Conservation (phyloP, 2,113 vertebrate genomes). For the Archilochus colubris region DNA sequence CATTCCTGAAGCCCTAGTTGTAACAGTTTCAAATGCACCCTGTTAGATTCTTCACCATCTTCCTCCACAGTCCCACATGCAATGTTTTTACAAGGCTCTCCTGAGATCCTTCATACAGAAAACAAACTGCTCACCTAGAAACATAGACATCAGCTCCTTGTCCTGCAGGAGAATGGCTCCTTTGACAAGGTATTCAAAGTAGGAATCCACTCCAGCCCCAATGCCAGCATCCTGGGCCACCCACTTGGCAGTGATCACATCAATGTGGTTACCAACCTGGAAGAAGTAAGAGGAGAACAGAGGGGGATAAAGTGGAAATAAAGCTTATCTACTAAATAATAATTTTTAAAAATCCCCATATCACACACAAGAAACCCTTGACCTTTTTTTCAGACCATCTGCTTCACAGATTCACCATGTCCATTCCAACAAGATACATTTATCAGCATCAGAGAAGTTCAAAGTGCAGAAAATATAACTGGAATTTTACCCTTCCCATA, state of each 20-base stretch:
- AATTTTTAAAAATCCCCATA: not conserved
- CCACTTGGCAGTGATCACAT: constrained; percentile 94
- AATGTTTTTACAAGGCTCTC: not conserved
- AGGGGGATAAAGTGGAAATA: not conserved
- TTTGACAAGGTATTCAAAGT: constrained; percentile 98
- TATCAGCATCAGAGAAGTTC: not conserved
- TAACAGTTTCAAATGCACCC: not conserved
- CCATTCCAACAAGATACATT: not conserved
- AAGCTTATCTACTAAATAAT: not conserved
- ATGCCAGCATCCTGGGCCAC: constrained; percentile 97
- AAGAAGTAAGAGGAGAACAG: not conserved
- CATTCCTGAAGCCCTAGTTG: no score
- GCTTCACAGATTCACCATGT: not conserved
- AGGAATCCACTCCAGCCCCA: constrained; percentile 95
- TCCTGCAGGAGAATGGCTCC: constrained; percentile 96
- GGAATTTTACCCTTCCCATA: not conserved
- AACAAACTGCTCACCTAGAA: constrained; percentile 80
- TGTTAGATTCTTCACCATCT: not conserved
- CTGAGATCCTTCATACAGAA: not conserved
- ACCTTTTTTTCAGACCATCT: not conserved
- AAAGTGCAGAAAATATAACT: not conserved
- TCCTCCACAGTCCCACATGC: not conserved
- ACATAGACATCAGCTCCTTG: constrained; percentile 91
- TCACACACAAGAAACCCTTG: not conserved
- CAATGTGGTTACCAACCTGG: constrained; percentile 98